Evolutionary conservation across 2,888 invertebrate genomes (phyloP).

Genomic region (Phaonia tiefii): DNA sequence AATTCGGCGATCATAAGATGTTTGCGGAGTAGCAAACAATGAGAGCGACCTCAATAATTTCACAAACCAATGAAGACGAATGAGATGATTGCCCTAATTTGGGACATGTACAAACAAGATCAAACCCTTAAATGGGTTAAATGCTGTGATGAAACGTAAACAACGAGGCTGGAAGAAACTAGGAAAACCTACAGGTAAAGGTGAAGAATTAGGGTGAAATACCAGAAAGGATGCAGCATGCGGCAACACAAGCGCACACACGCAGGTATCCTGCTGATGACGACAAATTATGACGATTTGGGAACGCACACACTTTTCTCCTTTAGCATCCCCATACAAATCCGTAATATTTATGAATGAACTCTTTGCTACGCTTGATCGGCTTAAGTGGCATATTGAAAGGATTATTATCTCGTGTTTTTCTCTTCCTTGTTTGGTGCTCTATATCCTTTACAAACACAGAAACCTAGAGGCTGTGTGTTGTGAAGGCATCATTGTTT

Average conservation of each 20-base stretch:
- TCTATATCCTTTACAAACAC: constrained; percentile 55
- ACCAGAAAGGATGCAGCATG: constrained; percentile 26
- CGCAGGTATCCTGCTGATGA: constrained; percentile 50
- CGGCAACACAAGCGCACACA: constrained; percentile 49
- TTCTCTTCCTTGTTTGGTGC: constrained; percentile 9
- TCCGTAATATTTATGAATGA: constrained; percentile 60
- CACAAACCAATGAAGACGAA: constrained; percentile 70
- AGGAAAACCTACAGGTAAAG: constrained; percentile 64
- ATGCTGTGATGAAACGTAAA: constrained; percentile 50
- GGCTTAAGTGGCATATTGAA: constrained; percentile 80
- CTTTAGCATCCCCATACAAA: too few species aligned
- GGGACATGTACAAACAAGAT: constrained; percentile 68
- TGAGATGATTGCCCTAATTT: constrained; percentile 73
- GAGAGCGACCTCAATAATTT: constrained; percentile 73
- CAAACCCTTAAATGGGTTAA: constrained; percentile 74
- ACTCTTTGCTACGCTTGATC: constrained; percentile 77
- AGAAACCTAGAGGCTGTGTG: constrained; percentile 44
- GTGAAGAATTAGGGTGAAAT: constrained; percentile 41
- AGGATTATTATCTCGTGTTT: constrained; percentile 76
- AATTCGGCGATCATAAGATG: constrained; percentile 68
- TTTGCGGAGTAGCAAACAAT: constrained; percentile 49
- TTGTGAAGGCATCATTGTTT: constrained; percentile 57
- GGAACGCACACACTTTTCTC: not conserved
- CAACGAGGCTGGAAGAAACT: constrained; percentile 67
- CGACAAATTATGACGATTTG: constrained; percentile 21